Percentiles rank a stretch among this genome's conserved stretches.
Conservation (phyloP, 2,113 vertebrate genomes). For the Hippoglossus stenolepis region DNA sequence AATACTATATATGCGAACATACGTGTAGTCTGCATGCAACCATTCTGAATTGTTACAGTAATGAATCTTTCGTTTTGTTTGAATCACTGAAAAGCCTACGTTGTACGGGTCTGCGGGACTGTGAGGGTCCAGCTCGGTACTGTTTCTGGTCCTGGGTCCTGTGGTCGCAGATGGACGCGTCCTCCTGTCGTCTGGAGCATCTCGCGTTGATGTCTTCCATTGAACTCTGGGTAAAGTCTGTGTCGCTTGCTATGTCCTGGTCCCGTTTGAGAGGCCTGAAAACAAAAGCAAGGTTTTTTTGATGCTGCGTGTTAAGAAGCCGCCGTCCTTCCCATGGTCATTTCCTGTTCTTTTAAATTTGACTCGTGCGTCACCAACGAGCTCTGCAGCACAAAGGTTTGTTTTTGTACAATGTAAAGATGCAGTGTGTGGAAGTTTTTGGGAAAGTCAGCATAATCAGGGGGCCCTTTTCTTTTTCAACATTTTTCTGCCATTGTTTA, state of each 20-base stretch:
- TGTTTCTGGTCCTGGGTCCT: conserved; percentile 82
- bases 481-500: not conserved
- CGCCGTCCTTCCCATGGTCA: too few relatives aligned
- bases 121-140: conserved; percentile 62
- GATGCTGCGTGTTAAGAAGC: not conserved
- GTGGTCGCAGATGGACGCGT: conserved; percentile 81
- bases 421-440: not conserved
- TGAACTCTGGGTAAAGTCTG: conserved; percentile 85
- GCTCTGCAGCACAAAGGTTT: not conserved
- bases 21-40: not conserved
- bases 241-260: conserved; percentile 84
- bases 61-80: not conserved
- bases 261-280: conserved; percentile 83
- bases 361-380: not conserved
- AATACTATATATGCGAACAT: not conserved
- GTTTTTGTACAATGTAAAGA: conserved; percentile 12
- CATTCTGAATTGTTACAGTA: not conserved
- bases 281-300: not conserved
- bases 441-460: too few relatives aligned
- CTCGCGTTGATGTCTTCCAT: conserved; percentile 82
- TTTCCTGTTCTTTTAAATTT: conserved; percentile 5
- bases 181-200: conserved; percentile 70
- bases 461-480: too few relatives aligned
- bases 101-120: conserved; percentile 61
- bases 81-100: conserved; percentile 44